Percentiles rank a stretch among this genome's conserved stretches.
Conservation (phyloP, 2,113 vertebrate genomes). For the Neotragus moschatus region DNA sequence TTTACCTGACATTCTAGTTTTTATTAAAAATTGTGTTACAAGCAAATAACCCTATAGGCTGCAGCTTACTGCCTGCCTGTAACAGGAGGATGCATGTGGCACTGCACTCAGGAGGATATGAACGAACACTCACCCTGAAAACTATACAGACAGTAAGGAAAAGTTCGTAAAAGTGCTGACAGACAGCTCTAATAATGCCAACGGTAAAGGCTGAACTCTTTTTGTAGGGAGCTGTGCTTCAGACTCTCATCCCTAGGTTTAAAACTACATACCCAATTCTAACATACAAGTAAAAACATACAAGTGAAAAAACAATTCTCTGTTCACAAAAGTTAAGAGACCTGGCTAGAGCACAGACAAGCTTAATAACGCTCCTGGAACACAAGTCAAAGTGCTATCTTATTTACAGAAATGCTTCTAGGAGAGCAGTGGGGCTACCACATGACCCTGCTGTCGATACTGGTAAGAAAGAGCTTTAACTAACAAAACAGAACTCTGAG, state of each 20-base stretch:
- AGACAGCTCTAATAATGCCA: not conserved
- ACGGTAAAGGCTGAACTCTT: not conserved
- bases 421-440: not conserved
- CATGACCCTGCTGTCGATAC: not conserved
- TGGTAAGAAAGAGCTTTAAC: not conserved
- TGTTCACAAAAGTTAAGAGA: not conserved
- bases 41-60: not conserved
- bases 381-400: not conserved
- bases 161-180: not conserved
- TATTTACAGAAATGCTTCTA: not conserved
- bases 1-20: constrained; percentile 36
- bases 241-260: not conserved
- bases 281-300: not conserved
- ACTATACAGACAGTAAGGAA: not conserved
- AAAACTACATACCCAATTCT: not conserved
- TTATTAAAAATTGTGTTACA: not conserved
- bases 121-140: not conserved
- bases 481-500: not conserved
- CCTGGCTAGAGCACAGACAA: not conserved
- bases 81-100: not conserved
- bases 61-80: not conserved
- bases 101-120: not conserved
- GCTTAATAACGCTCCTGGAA: not conserved
- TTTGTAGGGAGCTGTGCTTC: not conserved
- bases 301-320: not conserved